Conservation (phyloP, 1,140 invertebrate species). For the Adoxophyes honmai region DNA sequence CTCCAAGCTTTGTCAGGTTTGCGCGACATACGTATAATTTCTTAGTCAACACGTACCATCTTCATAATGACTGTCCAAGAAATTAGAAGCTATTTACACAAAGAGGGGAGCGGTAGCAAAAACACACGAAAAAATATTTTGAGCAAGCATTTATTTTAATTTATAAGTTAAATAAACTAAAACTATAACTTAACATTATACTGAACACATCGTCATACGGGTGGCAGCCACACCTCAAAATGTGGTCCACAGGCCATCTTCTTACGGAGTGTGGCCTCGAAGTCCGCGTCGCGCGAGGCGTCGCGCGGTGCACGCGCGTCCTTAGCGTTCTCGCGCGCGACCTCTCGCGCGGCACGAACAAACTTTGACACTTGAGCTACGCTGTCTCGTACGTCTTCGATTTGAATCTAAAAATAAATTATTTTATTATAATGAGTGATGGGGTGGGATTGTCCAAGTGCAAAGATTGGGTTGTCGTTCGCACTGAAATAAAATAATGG, state of each 20-base stretch:
- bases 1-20: no score
- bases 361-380: slow-evolving; percentile 62
- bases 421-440: no score
- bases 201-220: slow-evolving; percentile 61
- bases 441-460: no score
- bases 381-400: slow-evolving; percentile 60
- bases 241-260: slow-evolving; percentile 50
- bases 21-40: no score
- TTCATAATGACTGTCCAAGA: no score
- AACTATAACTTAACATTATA: slow-evolving; percentile 22
- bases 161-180: no score
- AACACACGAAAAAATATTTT: not conserved
- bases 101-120: not conserved
- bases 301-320: slow-evolving; percentile 42
- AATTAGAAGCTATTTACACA: no score
- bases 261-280: slow-evolving; percentile 49
- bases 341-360: slow-evolving; percentile 54
- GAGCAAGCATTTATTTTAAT: slow-evolving; percentile 36
- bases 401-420: slow-evolving; percentile 38
- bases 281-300: slow-evolving; percentile 38
- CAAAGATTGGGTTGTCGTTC: no score
- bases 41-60: no score
- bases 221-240: slow-evolving; percentile 67
- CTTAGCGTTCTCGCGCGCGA: slow-evolving; percentile 44
- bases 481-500: no score